These are phyloP conservation scores for Drosophila cracens DNA, from an alignment of 2,888 invertebrate species.

Conservation along the genomic window DNA sequence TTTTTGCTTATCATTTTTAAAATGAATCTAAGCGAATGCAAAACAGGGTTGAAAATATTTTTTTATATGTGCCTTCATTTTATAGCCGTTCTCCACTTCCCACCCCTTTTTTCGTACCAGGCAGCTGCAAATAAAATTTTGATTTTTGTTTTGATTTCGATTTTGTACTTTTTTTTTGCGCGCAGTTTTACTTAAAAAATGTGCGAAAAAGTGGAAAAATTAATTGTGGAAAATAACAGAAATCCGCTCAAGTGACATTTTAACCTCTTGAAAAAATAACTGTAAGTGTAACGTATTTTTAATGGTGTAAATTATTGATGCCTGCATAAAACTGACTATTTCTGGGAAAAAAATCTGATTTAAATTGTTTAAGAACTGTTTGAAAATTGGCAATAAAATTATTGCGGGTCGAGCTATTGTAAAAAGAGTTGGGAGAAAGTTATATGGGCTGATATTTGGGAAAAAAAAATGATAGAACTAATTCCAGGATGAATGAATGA, in stretches of 20 bases:
- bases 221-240: constrained; percentile 42
- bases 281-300: constrained; percentile 70
- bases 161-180: constrained; percentile 39
- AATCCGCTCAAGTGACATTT: constrained; percentile 79
- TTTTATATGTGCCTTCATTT: constrained; percentile 54
- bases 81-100: constrained; percentile 40
- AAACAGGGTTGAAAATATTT: constrained; percentile 70
- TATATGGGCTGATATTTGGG: not conserved
- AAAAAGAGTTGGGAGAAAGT: constrained; percentile 13
- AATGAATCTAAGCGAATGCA: constrained; percentile 52
- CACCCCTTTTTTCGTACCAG: constrained; percentile 62
- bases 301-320: constrained; percentile 46
- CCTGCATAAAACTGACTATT: constrained; percentile 64
- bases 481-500: too few species aligned
- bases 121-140: constrained; percentile 64
- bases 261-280: constrained; percentile 65
- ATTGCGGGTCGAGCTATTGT: constrained; percentile 40
- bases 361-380: constrained; percentile 43
- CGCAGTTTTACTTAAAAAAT: constrained; percentile 67
- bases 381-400: constrained; percentile 35
- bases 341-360: constrained; percentile 36
- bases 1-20: constrained; percentile 64
- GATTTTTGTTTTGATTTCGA: constrained; percentile 3
- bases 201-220: constrained; percentile 41
- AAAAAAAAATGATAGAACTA: not conserved